Conservation (phyloP, 1,140 invertebrate species). For the Macrocentrus cingulum region DNA sequence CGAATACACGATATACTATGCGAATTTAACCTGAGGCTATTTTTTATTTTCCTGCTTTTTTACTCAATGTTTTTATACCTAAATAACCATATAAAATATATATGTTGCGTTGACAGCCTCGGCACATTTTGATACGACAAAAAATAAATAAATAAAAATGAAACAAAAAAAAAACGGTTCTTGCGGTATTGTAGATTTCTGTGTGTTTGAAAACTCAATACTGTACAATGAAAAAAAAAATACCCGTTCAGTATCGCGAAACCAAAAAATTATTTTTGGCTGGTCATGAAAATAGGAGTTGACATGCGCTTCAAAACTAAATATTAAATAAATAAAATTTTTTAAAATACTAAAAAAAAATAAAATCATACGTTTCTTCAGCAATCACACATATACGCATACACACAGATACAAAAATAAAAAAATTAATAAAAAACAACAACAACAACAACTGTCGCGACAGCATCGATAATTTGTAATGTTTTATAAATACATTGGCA, state of each 20-base stretch:
- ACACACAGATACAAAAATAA: no score
- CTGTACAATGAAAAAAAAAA: background rate
- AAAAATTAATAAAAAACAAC: constrained; percentile 10
- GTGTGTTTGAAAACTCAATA: no score
- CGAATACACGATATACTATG: constrained; percentile 25
- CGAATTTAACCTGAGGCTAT: constrained; percentile 21
- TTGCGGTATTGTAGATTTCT: constrained; percentile 7
- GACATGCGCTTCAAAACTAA: constrained; percentile 20
- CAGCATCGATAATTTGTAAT: constrained; percentile 42
- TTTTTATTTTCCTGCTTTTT: constrained; percentile 17
- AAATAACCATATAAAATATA: background rate
- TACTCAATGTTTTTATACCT: constrained; percentile 9
- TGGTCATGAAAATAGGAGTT: constrained; percentile 18
- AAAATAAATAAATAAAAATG: background rate
- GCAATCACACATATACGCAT: no score
- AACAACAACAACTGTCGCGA: constrained; percentile 24
- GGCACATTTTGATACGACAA: background rate
- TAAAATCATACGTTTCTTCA: constrained; percentile 26
- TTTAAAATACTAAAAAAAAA: constrained; percentile 9
- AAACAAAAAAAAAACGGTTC: background rate
- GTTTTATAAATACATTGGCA: constrained; percentile 55
- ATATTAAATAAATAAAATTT: constrained; percentile 16
- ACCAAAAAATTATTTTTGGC: constrained; percentile 9
- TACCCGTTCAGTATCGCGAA: constrained; percentile 12
- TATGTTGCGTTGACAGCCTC: background rate